Evolutionary conservation across 2,888 invertebrate genomes (phyloP), one percentile per base, ranked within the genome.

Genomic region (Protonemura montana): DNA sequence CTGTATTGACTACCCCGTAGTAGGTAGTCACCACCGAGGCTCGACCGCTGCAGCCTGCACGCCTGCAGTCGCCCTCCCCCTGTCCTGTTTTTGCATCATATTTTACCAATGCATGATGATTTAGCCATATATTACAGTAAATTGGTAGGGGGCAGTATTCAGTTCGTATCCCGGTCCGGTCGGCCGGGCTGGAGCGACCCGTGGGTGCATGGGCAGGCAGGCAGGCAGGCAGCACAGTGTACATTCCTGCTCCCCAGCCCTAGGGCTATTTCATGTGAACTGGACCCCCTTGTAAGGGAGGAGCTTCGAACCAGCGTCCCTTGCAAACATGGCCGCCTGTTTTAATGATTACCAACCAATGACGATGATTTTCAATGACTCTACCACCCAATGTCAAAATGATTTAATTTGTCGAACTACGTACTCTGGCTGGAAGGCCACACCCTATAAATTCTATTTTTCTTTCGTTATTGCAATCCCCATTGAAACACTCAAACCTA

Each of bases 311-410:
- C 84, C 76, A 76, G 29, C 84, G 84, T 42, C 59, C 84, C 84
- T 76, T 28, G 27, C 84, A 84, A 84, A 84, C 84, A 84, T 84
- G 84, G 84, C 84, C 76, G 84, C 0, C 84, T 25, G n/a, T 13
- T 30, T 84, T 59, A 84, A 84, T 84, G 84, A 84, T 84, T 84
- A 27, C 59, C 76, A 84, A 29, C 84, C 84, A 84, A 84, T 84
- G 84, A 84, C 84, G 84, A 84, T 84, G 84, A 84, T 84, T 84
- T 84, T 84, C 84, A 84, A 84, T 84, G 84, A 84, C 84, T 84
- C 27, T 84, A 59, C 59, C 84, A 84, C 28, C 84, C 84, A 84
- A 84, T 84, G 84, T 29, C 76, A 83, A 84, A 84, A 84, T 84
- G 84, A 84, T 84, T 84, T 59, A 84, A 84, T 76, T 76, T 84